Base-by-base conservation (phyloP, 2,888 invertebrate species). In the Zaprionus bogoriensis region DNA sequence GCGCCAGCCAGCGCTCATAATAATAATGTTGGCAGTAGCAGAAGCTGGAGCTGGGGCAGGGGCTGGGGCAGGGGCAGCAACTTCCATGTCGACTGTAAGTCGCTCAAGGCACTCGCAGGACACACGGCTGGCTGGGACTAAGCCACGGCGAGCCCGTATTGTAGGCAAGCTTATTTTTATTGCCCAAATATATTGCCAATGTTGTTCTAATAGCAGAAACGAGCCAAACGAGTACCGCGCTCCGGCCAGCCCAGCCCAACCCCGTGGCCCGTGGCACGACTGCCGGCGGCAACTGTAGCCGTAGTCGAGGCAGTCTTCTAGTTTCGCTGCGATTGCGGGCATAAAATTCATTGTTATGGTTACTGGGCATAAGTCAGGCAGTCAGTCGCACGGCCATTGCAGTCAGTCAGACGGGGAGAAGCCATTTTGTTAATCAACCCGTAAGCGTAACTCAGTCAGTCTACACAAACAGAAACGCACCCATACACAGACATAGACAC, bases 191-290 rank as follows among this genome's bases (percentile, higher is more conserved):
- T 80, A 86, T 80, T 86, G 87, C 66, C 80, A 86, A 80, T 80
- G 80, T 83, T 80, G 86, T 80, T 80, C 87, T 86, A 79, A 86
- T 86, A 80, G 83, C 86, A 86, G 64, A 79, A 86, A 75, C 83
- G 83, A 79, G 82, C 70, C 14, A 12, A 32, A 12, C 42, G 12
- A 25, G 20, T 19, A 2, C 9, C 55, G 22, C 12, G 5, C 20
- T 41, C n/a, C 6, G 30, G n/a, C 41, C 20, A 45, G n/a, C 7
- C n/a, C 57, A 47, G 63, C 64, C n/a, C n/a, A n/a, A n/a, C n/a
- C n/a, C n/a, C 38, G 41, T 47, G 64, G 36, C 36, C 50, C 38
- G 60, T 17, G n/a, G n/a, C n/a, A n/a, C n/a, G n/a, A n/a, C n/a
- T 46, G 50, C 38, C 12, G 30, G 55, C 39, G 57, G 14, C 6